A percentile compares a stretch with the other conserved stretches of the same genome.
phyloP scores from a whole-genome alignment of 2,113 vertebrate species.

The Epinephelus cyanopodus region DNA sequence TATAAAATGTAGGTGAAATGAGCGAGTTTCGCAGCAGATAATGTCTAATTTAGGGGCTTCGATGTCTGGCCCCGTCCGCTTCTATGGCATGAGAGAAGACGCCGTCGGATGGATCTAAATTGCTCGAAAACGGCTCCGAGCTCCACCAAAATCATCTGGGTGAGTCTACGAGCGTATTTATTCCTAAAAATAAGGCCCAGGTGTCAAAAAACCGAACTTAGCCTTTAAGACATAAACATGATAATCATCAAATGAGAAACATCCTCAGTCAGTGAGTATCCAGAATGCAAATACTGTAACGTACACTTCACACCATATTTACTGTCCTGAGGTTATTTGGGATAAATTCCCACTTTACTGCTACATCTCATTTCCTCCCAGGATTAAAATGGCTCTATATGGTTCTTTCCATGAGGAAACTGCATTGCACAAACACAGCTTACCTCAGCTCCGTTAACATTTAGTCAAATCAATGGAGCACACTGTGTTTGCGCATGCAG shows the following conservation, averaged over 20 bases:
- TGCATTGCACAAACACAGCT: slow-evolving; percentile 17
- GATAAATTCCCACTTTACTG: neutral
- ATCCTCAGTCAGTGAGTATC: neutral
- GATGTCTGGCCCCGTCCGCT: no score
- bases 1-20: no score
- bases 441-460: slow-evolving; percentile 37
- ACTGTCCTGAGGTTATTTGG: neutral
- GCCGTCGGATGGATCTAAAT: no score
- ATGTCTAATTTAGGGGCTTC: no score
- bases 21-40: no score
- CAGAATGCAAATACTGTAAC: neutral
- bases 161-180: no score
- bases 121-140: no score
- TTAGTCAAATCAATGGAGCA: slow-evolving; percentile 42
- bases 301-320: neutral
- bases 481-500: slow-evolving; percentile 16
- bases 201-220: no score
- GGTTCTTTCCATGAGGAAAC: slow-evolving; percentile 10
- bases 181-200: no score
- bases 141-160: no score
- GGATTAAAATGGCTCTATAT: neutral
- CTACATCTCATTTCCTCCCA: neutral
- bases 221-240: no score
- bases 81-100: no score
- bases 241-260: neutral